phyloP scores from a whole-genome alignment of 2,113 vertebrate species.

The Ardeotis arabs region DNA sequence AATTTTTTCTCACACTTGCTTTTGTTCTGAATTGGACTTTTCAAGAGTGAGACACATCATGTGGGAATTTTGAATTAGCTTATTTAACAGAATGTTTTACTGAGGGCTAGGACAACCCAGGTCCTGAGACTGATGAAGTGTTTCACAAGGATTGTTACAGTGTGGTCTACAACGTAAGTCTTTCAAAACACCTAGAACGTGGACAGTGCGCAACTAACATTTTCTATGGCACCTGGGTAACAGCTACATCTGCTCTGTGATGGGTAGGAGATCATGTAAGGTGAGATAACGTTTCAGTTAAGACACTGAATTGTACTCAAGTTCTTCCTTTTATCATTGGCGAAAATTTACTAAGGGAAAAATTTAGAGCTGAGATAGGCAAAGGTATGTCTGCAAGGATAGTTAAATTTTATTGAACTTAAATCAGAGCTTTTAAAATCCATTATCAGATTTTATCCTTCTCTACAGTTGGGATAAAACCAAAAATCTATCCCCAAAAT shows the following conservation, averaged over 20 bases:
- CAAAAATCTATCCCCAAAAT: not conserved
- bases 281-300: not conserved
- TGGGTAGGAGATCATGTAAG: not conserved
- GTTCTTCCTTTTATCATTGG: not conserved
- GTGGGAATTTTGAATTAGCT: not conserved
- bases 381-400: not conserved
- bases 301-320: not conserved
- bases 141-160: not conserved
- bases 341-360: not conserved
- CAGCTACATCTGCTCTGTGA: not conserved
- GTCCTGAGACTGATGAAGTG: not conserved
- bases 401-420: not conserved
- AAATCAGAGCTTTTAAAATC: not conserved
- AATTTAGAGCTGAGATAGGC: not conserved
- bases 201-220: rapidly evolving
- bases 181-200: not conserved
- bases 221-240: not conserved
- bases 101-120: not conserved
- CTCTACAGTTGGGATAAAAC: not conserved
- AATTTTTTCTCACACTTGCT: not conserved
- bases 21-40: not conserved
- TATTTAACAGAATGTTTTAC: not conserved
- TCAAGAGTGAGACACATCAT: not conserved
- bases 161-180: not conserved
- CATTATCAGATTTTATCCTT: not conserved